These are phyloP conservation scores for Zaprionus ghesquierei DNA, from an alignment of 1,140 invertebrate genomes.

Conservation along the genomic window DNA sequence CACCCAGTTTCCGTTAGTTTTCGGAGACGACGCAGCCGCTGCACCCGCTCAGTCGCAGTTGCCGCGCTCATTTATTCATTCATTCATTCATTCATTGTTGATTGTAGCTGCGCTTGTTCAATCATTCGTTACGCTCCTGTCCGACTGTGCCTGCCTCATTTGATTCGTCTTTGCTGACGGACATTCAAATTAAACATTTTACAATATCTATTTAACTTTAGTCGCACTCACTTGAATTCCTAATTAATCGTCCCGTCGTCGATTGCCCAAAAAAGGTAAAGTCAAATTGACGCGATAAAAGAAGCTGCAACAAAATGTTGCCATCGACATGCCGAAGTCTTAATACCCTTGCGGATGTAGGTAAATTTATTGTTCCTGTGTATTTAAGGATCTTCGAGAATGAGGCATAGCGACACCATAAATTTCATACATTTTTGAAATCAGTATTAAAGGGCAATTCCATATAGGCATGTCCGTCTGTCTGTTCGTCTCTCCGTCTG, in stretches of 20 bases:
- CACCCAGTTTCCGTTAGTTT: constrained; percentile 30
- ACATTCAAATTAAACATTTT: constrained; percentile 60
- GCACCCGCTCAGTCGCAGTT: constrained; percentile 29
- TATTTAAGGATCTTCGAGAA: no score
- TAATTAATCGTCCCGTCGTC: constrained; percentile 59
- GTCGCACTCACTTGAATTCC: constrained; percentile 72
- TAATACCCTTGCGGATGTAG: background rate
- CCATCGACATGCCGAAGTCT: background rate
- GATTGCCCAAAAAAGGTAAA: constrained; percentile 30
- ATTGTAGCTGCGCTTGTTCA: constrained; percentile 42
- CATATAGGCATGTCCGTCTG: no score
- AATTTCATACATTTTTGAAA: no score
- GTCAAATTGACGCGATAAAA: constrained; percentile 14
- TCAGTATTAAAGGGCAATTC: no score
- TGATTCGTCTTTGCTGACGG: constrained; percentile 40
- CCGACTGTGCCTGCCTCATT: background rate
- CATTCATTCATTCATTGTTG: constrained; percentile 34
- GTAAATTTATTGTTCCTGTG: no score
- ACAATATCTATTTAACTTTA: constrained; percentile 72
- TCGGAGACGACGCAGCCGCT: constrained; percentile 9
- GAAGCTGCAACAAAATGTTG: background rate
- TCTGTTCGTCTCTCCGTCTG: no score
- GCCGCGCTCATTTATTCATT: constrained; percentile 24
- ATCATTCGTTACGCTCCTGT: constrained; percentile 37
- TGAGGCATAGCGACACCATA: no score